A percentile compares a stretch with the other conserved stretches of the same genome.
Evolutionary conservation across 2,113 vertebrate species (phyloP).

Genomic region (Malurus elegans): DNA sequence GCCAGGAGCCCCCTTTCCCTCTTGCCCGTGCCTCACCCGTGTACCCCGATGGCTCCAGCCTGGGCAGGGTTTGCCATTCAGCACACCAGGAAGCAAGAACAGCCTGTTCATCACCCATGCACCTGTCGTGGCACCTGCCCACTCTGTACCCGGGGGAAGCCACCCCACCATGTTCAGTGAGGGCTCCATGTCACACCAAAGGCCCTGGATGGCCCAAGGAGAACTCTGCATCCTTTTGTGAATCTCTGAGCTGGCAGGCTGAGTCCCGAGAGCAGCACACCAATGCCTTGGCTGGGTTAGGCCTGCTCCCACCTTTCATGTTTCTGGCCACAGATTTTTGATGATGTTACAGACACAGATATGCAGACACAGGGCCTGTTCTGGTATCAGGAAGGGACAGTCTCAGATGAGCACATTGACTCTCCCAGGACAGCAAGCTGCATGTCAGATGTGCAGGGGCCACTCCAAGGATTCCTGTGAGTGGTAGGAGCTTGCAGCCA

Average conservation of each 20-base stretch:
- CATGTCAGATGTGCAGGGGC: not conserved
- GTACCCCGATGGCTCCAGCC: not conserved
- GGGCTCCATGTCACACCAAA: not conserved
- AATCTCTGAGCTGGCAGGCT: not conserved
- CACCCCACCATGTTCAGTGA: not conserved
- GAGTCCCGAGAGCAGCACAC: not conserved
- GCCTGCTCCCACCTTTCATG: not conserved
- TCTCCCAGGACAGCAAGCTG: no score
- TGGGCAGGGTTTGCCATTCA: not conserved
- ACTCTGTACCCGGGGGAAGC: not conserved
- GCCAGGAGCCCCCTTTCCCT: not conserved
- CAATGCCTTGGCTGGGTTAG: not conserved
- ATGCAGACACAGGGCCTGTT: not conserved
- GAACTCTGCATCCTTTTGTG: not conserved
- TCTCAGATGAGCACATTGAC: not conserved
- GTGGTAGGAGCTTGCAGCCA: not conserved
- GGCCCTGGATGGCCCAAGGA: not conserved
- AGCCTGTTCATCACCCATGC: not conserved
- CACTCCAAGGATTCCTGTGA: not conserved
- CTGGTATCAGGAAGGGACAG: not conserved
- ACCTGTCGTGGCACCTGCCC: not conserved
- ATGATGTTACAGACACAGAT: not conserved
- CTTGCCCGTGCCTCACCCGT: fast-evolving
- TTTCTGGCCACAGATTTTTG: not conserved
- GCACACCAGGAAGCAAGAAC: not conserved